Conservation (phyloP, 2,113 vertebrate species). For the Ameiurus melas region DNA sequence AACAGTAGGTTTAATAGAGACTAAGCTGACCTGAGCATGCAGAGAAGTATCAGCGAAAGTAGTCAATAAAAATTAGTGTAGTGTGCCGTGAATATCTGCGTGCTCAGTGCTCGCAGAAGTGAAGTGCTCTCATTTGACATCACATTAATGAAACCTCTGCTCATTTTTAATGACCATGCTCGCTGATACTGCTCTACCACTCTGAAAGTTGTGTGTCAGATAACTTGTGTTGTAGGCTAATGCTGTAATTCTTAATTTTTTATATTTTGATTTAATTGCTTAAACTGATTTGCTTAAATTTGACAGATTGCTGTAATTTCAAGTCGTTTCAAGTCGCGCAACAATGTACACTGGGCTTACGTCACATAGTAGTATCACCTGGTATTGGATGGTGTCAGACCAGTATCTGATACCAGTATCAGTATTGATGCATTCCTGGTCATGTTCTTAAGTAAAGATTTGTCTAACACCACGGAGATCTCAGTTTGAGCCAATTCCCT, state of each 20-base stretch:
- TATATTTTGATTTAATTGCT: neutral
- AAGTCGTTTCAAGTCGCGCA: neutral
- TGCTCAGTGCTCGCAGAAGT: neutral
- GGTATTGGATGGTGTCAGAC: neutral
- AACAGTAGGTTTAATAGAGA: neutral
- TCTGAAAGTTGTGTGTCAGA: too few species aligned
- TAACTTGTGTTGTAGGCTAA: neutral
- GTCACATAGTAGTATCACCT: neutral
- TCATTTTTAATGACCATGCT: neutral
- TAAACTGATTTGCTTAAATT: neutral
- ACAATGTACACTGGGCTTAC: neutral
- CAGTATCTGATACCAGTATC: neutral
- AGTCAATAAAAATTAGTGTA: neutral
- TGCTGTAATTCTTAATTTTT: neutral
- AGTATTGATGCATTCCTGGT: neutral
- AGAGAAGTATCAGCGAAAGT: neutral
- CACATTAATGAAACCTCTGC: neutral
- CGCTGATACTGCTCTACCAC: neutral
- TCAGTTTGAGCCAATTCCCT: neutral
- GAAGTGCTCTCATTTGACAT: neutral
- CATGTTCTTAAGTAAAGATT: neutral
- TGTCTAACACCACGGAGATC: neutral
- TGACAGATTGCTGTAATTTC: neutral
- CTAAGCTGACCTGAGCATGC: neutral
- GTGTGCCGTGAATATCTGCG: neutral